Base-by-base conservation (phyloP, 92 coral and sea anemone species). In the Meandrina meandrites region DNA sequence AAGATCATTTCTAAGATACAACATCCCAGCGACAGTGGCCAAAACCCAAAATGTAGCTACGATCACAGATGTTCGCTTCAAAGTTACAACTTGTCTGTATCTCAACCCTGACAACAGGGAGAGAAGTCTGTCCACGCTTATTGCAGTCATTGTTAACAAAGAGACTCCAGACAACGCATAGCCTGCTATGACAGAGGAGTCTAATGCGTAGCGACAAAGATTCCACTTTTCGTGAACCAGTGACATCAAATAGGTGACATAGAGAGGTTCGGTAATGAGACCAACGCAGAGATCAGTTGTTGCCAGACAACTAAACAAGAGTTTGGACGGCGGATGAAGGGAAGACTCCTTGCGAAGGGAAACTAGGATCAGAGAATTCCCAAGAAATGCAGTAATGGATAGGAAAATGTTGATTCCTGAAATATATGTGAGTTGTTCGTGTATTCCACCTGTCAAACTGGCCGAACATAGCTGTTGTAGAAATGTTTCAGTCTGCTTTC, bases 61-160 rank as follows among this genome's bases (percentile, higher is more conserved):
- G 13, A 70, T 1, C 18, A 70, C 37, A 81, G 27, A 67, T 16
- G 57, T 76, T 37, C 73, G 30, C 56, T 81, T 81, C 19, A 53
- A 68, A 35, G 86, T 67, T 22, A 68, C 86, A 82, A 57, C 45
- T 32, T 82, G 79, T 14, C 42, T 50, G 64, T 82, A 82, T 36
- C 86, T 48, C n/a, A 42, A 60, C 11, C 50, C 30, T n/a, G 69
- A 36, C 17, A 32, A 35, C 35, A 69, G 30, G 21, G 84, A 75
- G 24, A 81, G 37, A 14, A 81, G 73, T 60, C 84, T 60, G 75
- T 81, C 84, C 73, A 81, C 60, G 75, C 84, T 81, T 66, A 37
- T 60, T 15, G 58, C 47, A 5, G 84, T 24, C 32, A 80, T 6
- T 64, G 84, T 64, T 3, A 64, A 22, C 24, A 80, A 17, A 53